Evolutionary conservation across 2,113 vertebrate genomes (phyloP).

Genomic region (Laticauda colubrina): DNA sequence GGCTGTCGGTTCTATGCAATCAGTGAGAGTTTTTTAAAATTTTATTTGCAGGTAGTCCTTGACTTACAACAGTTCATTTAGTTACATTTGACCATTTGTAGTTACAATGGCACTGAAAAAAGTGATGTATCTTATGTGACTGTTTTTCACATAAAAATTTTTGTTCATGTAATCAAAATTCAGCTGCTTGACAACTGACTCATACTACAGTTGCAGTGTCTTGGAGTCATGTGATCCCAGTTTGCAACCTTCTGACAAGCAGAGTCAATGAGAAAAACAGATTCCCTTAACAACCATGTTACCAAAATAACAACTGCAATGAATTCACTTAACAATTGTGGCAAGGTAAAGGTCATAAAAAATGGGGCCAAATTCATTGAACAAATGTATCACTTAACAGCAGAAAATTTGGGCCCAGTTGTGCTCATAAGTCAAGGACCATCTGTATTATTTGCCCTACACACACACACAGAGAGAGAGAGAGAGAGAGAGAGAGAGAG

Average conservation of each 20-base stretch:
- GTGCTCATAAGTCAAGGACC: neutral
- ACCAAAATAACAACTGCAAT: neutral
- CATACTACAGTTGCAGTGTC: neutral
- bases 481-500: rapidly evolving
- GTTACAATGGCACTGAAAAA: neutral
- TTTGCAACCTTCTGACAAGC: neutral
- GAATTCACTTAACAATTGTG: neutral
- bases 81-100: neutral
- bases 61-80: neutral
- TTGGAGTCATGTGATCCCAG: neutral
- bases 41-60: neutral
- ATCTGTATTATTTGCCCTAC: neutral
- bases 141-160: too few species aligned
- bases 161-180: neutral
- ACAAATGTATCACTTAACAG: neutral
- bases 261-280: neutral
- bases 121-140: neutral
- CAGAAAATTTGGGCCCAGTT: neutral
- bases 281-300: neutral
- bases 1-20: neutral
- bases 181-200: neutral
- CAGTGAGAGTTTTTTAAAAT: too few species aligned
- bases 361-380: neutral
- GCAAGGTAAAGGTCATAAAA: neutral
- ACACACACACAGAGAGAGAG: neutral